Base-by-base conservation (phyloP, 2,888 invertebrate species). In the Eucera pruinosa region DNA sequence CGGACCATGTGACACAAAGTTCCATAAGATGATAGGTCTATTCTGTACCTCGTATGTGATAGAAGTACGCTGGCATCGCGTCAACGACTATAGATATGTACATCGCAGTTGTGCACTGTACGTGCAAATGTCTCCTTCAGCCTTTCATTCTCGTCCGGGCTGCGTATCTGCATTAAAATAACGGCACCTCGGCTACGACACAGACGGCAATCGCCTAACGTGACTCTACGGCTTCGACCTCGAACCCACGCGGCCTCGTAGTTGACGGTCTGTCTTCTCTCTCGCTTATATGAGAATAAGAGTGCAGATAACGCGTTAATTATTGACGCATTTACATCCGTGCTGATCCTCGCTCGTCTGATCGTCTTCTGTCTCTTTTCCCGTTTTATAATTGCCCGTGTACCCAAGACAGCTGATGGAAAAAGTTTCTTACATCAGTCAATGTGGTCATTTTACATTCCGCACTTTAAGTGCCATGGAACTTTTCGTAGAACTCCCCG, bases 121-220 rank as follows among this genome's bases (percentile, higher is more conserved):
- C 74, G 76, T 66, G 78, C 72, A 82, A 84, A 81, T 83, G 80
- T 84, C 75, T 85, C 79, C 82, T 84, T 70, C 77, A 72, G 82
- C 83, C 84, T 85, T 85, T 86, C 85, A 84, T 82, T 84, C 84
- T 85, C 81, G 82, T 82, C 82, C 82, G 81, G 75, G 57, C 65
- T 78, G 80, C 84, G 80, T 85, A 85, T 85, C 86, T 85, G 84
- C 86, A 84, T 85, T 85, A 85, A 85, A 85, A 85, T 85, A 85
- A 85, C 85, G 85, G 85, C 86, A 85, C 72, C 68, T 84, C 76
- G 84, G 68, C 85, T 85, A 85, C 85, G 84, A 85, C 83, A 85
- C 62, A 80, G 74, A 72, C 83, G 70, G 67, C 81, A 77, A 67
- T 82, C 82, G 80, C 74, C 82, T 83, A 82, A 84, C 83, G 83